Evolutionary conservation across 2,888 invertebrate genomes (phyloP), one percentile per base, ranked within the genome.

Genomic region (Zhengitettix transpicula): DNA sequence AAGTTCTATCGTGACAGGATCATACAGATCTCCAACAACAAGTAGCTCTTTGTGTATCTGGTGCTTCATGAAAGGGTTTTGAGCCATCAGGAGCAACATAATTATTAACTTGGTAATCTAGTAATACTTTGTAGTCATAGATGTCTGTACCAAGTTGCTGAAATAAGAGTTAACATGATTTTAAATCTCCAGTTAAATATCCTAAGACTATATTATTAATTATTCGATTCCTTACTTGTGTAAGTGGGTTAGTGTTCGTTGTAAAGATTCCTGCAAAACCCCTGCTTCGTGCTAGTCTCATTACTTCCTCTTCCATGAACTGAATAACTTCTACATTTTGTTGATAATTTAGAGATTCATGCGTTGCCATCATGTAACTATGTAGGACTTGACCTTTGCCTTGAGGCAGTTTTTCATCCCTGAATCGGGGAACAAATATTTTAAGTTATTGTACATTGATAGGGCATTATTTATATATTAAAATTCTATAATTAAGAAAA

Each of bases 351-450:
- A 91, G 72, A 0, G 77, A 72, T 12, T 80, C 76, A 62, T 80
- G 80, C 0, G 89, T 91, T 1, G 86, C 88, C 89, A 92, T 89
- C 90, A 92, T 91, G 71, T 88, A 90, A 1, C 85, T 84, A 68
- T 92, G 90, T 0, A 91, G 76, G 53, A 91, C 80, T 66, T 81
- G 77, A n/a, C 84, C 84, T 64, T 78, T 74, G 16, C 82, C 85
- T 65, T 77, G 73, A 0, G 85, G 84, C 58, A 86, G 71, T 67
- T 77, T 75, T 51, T 73, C 73, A 11, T 62, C 51, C 58, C 65
- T 65, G 59, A 28, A 57, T 60, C 7, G 7, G 28, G 7, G 28
- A 28, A 28, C 28, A 28, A 28, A 28, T 2, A 61, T 9, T 28
- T 28, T 28, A 2, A 28, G 28, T 28, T 28, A 5, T 5, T 2